These are phyloP conservation scores for Lates japonicus DNA, from an alignment of 2,797 vertebrate genomes.

Conservation along the genomic window DNA sequence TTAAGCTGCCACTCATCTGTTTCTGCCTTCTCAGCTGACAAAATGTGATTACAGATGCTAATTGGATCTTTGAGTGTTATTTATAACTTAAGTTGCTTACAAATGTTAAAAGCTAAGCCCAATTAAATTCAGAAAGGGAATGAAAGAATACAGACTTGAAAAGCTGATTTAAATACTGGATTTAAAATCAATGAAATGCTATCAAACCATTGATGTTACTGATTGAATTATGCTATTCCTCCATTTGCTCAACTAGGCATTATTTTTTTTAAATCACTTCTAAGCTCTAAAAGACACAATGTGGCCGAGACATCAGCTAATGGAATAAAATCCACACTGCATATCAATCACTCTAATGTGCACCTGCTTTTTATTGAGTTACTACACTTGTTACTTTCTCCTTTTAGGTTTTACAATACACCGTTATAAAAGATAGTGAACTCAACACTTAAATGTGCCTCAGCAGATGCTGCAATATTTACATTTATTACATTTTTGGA, in stretches of 20 bases:
- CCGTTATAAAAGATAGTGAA: not conserved
- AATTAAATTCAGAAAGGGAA: not conserved
- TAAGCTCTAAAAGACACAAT: not conserved
- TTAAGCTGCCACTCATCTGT: not conserved
- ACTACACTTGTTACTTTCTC: not conserved
- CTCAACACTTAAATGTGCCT: slow-evolving; percentile 4
- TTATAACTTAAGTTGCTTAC: not conserved
- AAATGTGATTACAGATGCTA: slow-evolving; percentile 5
- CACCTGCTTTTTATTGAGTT: slow-evolving; percentile 27
- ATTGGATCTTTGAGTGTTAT: slow-evolving; percentile 12
- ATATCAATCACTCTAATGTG: slow-evolving; percentile 20
- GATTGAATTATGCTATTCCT: slow-evolving; percentile 3
- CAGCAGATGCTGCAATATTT: slow-evolving; percentile 19
- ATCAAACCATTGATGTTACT: not conserved
- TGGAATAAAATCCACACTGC: not conserved
- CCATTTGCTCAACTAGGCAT: not conserved
- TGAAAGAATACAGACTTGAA: not conserved
- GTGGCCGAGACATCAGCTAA: not conserved
- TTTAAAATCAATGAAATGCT: not conserved
- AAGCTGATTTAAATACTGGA: not conserved
- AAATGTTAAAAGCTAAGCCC: slow-evolving; percentile 1
- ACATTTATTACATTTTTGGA: not conserved
- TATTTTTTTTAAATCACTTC: not conserved
- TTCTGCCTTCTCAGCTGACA: not conserved
- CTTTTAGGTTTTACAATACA: not conserved